These are phyloP conservation scores for Theropithecus gelada DNA, from an alignment of 2,113 vertebrate genomes.

Conservation along the genomic window DNA sequence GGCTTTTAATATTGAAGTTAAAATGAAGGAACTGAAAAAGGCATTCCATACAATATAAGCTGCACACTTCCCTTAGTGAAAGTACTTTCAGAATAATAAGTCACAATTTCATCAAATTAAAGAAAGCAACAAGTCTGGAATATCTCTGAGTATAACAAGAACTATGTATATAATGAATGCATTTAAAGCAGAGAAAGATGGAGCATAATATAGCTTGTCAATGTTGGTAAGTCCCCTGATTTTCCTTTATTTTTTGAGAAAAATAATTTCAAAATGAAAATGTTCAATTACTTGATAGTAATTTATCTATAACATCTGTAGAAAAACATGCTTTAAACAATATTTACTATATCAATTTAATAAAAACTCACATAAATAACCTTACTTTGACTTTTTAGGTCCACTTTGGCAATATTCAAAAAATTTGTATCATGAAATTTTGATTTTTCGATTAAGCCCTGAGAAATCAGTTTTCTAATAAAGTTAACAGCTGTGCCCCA, in stretches of 20 bases:
- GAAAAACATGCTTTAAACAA: conserved; percentile 31
- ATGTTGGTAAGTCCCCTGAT: neutral
- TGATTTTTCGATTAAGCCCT: neutral
- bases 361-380: conserved; percentile 31
- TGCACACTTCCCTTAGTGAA: neutral
- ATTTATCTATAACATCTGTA: neutral
- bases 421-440: neutral
- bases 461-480: neutral
- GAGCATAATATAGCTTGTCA: neutral
- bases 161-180: neutral
- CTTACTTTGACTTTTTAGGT: neutral
- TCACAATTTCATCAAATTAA: conserved; percentile 38
- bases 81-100: conserved; percentile 13
- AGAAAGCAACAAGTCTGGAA: neutral
- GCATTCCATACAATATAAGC: neutral
- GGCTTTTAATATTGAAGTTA: neutral
- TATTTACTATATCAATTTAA: conserved; percentile 5
- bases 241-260: conserved; percentile 3
- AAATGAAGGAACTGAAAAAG: conserved; percentile 30
- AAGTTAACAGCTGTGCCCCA: neutral
- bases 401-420: neutral
- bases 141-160: conserved; percentile 9
- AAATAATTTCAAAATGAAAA: conserved; percentile 18
- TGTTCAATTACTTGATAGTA: neutral
- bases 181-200: conserved; percentile 24